Base-by-base conservation (phyloP, 1,140 invertebrate species). In the Drosophila pachea region DNA sequence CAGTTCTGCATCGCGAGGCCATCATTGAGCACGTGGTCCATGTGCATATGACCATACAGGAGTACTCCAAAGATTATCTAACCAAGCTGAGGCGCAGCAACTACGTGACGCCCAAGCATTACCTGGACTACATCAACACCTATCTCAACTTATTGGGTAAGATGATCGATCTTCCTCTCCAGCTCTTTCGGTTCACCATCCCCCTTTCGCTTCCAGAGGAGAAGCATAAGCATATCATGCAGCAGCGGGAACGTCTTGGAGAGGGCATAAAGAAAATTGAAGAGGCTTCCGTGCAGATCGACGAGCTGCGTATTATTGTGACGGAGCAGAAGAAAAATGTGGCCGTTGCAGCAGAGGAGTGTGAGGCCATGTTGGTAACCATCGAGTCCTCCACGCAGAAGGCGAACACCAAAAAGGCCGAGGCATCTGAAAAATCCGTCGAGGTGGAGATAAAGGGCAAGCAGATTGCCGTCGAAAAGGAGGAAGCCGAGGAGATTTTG, bases 61-160 rank as follows among this genome's bases (percentile, higher is more conserved):
- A 91, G 0, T 97, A 95, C 88, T 95, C 94, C 0, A 83, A 79
- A n/a, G 93, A 95, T 53, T 97, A 95, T 82, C 87, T 93, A 7
- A 84, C 92, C 11, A 94, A 94, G 59, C 88, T 96, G 7, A 90
- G 95, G 32, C 91, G 96, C 42, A 93, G 92, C 78, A 97, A 96
- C 89, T 97, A 94, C 81, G 94, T 97, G 1, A 97, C 96, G 4
- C 96, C 96, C 1, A 97, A 96, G 73, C 96, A 97, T 83, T 98
- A 95, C 86, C 90, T 97, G 65, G 96, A 97, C 88, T 97, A 93
- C 68, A 94, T 97, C 40, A 93, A 93, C 50, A 94, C 92, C 0
- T 97, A 97, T 79, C 76, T 96, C 1, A 91, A 91, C 66, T 89
- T 97, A 5, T 86, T 97, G 3, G 92, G 94, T 52, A 93, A 94